Conservation (phyloP, 35 echinoderm and acorn worm species). For the Ophioderma brevispina region DNA sequence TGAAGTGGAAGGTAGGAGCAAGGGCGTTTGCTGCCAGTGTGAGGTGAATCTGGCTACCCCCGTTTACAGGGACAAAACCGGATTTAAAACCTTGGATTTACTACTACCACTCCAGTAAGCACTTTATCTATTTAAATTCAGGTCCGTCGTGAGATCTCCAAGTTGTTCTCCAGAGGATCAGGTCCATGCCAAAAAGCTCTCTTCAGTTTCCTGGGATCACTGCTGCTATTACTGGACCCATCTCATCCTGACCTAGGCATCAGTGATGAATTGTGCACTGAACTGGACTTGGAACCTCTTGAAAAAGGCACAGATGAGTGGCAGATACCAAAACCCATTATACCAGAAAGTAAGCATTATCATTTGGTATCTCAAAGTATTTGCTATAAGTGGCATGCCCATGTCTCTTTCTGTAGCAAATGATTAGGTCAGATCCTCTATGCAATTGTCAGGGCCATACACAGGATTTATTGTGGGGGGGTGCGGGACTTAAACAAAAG, state of each 20-base stretch:
- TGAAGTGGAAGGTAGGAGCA: no score
- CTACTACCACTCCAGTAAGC: no score
- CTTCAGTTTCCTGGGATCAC: slow-evolving; percentile 14
- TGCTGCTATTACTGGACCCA: not conserved
- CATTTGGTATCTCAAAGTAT: not conserved
- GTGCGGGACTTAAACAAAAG: no score
- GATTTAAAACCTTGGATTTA: no score
- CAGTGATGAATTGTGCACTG: not conserved
- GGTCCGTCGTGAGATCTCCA: slow-evolving; percentile 20
- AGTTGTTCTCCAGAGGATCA: not conserved
- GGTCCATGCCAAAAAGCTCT: not conserved
- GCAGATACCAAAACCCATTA: slow-evolving; percentile 28
- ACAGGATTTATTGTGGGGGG: no score
- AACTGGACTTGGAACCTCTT: not conserved
- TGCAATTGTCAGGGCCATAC: no score
- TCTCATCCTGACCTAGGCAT: not conserved
- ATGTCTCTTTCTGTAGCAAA: no score
- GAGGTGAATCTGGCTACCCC: no score
- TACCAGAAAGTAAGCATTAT: slow-evolving; percentile 1
- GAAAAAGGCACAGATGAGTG: not conserved
- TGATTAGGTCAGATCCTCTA: no score
- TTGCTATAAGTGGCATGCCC: no score
- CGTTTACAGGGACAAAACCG: no score
- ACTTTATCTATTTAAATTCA: not conserved
- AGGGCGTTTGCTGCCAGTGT: no score